Conservation (phyloP, 2,797 vertebrate genomes). For the Monodelphis domestica region DNA sequence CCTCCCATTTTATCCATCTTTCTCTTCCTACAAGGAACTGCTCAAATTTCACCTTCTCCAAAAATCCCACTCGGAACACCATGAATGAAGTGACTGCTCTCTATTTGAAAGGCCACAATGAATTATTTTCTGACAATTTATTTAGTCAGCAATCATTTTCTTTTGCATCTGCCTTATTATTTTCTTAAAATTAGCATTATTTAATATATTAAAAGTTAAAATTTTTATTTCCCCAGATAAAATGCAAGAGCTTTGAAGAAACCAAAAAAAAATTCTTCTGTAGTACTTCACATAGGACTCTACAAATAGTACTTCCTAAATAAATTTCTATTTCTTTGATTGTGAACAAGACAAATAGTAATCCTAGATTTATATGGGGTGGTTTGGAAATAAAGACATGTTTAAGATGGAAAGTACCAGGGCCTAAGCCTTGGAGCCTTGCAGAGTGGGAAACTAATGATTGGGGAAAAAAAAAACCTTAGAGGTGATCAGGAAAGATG, state of each 20-base stretch:
- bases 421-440: neutral
- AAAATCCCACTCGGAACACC: neutral
- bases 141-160: neutral
- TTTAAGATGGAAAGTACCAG: neutral
- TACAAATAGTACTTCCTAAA: neutral
- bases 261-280: neutral
- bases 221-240: neutral
- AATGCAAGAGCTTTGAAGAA: neutral
- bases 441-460: neutral
- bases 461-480: neutral
- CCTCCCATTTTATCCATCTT: neutral
- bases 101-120: neutral
- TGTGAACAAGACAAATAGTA: neutral
- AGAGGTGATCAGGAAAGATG: neutral
- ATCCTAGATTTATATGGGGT: neutral
- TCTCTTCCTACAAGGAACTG: neutral
- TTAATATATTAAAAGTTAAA: neutral
- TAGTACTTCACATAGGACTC: neutral
- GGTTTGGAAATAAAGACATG: neutral
- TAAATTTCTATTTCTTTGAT: neutral
- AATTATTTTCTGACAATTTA: neutral
- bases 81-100: neutral
- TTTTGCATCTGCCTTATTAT: neutral
- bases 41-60: neutral
- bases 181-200: neutral